Conservation (phyloP, 2,113 vertebrate genomes). For the Ploceus nigricollis region DNA sequence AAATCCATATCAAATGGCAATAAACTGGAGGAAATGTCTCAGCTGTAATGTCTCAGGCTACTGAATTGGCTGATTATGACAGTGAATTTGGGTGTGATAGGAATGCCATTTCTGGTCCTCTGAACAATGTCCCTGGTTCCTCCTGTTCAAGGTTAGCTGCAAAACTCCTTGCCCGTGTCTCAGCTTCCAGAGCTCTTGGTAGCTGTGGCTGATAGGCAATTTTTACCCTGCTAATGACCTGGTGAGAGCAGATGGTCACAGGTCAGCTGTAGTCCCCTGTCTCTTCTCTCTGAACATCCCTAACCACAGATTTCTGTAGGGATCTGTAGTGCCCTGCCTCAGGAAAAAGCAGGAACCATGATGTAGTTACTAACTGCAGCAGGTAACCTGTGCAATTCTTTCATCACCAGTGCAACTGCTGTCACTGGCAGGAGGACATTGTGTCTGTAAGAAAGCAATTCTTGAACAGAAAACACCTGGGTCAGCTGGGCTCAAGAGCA, state of each 20-base stretch:
- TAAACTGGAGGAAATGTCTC: background rate
- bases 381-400: background rate
- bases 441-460: background rate
- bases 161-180: background rate
- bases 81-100: background rate
- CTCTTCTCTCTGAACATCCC: background rate
- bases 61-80: background rate
- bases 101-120: background rate
- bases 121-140: background rate
- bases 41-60: background rate
- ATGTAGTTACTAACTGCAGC: background rate
- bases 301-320: background rate
- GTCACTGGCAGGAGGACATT: background rate
- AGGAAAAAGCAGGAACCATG: background rate
- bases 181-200: background rate
- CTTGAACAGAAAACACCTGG: background rate
- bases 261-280: background rate
- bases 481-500: background rate
- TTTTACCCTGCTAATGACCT: background rate
- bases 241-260: background rate
- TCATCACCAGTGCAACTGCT: background rate
- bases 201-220: background rate
- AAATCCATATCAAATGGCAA: background rate
- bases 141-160: background rate
- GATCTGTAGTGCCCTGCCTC: background rate